phyloP scores from a whole-genome alignment of 1,140 invertebrate species.

The Armadillidium nasatum region DNA sequence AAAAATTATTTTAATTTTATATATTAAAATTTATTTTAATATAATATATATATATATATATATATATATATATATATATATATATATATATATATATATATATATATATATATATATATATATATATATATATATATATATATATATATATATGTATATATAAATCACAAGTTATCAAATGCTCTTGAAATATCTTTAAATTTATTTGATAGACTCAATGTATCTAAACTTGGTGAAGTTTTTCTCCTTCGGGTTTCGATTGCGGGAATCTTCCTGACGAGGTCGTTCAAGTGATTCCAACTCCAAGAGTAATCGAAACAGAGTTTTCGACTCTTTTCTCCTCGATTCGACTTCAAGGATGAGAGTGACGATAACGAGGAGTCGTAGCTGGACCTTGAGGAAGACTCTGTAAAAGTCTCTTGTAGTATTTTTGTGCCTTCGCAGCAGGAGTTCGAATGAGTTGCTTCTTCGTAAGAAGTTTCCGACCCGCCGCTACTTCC shows the following conservation, averaged over 20 bases:
- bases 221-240: background rate
- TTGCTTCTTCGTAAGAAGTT: background rate
- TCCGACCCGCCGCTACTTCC: background rate
- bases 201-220: background rate
- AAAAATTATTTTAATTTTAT: too few relatives aligned
- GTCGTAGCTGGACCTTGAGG: background rate
- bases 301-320: background rate
- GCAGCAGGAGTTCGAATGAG: background rate
- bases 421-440: background rate
- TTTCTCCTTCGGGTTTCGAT: background rate
- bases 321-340: background rate
- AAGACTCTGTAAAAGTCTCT: background rate
- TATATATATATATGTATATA: too few relatives aligned
- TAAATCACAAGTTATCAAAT: too few relatives aligned
- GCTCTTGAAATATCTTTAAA: too few relatives aligned
- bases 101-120: too few relatives aligned
- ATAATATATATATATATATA: too few relatives aligned
- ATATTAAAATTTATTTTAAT: too few relatives aligned
- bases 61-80: too few relatives aligned
- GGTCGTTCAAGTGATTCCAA: background rate
- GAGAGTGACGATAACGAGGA: background rate
- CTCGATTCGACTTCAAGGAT: background rate
- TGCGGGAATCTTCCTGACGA: background rate
- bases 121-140: too few relatives aligned
- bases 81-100: too few relatives aligned